These are phyloP conservation scores for Drosophila nikananu DNA, from an alignment of 1,140 invertebrate genomes.

Conservation along the genomic window DNA sequence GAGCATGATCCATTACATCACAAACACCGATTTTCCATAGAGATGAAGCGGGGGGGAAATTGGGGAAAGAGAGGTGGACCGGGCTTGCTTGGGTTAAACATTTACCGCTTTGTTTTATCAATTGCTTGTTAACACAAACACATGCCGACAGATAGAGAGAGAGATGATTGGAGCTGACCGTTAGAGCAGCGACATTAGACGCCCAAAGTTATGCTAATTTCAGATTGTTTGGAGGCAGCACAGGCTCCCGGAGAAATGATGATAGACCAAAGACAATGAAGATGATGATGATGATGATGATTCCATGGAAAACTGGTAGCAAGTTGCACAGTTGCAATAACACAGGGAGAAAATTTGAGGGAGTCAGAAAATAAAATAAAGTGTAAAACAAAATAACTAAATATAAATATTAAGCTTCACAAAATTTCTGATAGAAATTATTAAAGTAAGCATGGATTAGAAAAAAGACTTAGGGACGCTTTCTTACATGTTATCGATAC, in stretches of 20 bases:
- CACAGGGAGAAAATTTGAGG: slow-evolving; percentile 2
- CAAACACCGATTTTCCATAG: slow-evolving; percentile 27
- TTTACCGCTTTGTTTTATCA: slow-evolving; percentile 65
- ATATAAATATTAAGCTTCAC: no score
- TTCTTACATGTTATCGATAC: not conserved
- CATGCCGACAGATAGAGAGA: slow-evolving; percentile 14
- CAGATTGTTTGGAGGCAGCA: slow-evolving; percentile 21
- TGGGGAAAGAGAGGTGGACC: not conserved
- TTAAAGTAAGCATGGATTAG: no score
- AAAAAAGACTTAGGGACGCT: not conserved
- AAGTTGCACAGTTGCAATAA: slow-evolving; percentile 20
- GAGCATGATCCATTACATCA: slow-evolving; percentile 44
- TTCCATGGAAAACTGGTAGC: slow-evolving; percentile 55
- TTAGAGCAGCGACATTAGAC: slow-evolving; percentile 52
- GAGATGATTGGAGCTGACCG: slow-evolving; percentile 54
- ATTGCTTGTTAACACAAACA: slow-evolving; percentile 60
- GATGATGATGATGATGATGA: slow-evolving; percentile 41
- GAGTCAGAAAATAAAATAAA: no score
- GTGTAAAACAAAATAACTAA: no score
- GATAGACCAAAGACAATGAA: slow-evolving; percentile 34
- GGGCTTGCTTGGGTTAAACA: slow-evolving; percentile 26
- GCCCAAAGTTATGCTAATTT: slow-evolving; percentile 67
- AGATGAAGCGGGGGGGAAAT: not conserved
- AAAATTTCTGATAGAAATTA: no score
- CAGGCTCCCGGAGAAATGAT: slow-evolving; percentile 33